Conservation (phyloP, 2,888 invertebrate species). For the Pyrrhia umbra region DNA sequence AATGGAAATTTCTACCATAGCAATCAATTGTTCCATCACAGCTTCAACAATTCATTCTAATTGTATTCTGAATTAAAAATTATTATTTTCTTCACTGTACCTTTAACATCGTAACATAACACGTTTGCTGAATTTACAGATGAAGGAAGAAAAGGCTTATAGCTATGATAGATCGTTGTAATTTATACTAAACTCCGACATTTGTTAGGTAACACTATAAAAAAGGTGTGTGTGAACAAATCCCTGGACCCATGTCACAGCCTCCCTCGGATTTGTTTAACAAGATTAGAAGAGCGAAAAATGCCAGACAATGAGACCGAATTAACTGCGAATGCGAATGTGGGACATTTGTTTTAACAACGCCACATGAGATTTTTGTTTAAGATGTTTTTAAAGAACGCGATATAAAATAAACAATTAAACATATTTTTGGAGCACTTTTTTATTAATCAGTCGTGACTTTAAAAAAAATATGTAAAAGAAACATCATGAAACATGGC, state of each 20-base stretch:
- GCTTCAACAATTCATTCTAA: too few species aligned
- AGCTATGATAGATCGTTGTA: conserved; percentile 37
- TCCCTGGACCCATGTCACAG: conserved; percentile 77
- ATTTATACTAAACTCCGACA: conserved; percentile 34
- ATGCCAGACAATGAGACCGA: conserved; percentile 80
- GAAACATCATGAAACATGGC: not conserved
- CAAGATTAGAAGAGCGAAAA: conserved; percentile 85
- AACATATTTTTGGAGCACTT: too few species aligned
- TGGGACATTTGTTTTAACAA: conserved; percentile 58
- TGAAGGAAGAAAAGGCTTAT: not conserved
- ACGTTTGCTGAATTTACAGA: conserved; percentile 12
- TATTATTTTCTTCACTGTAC: too few species aligned
- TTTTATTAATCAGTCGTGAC: too few species aligned
- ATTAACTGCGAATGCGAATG: conserved; percentile 76
- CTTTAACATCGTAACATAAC: not conserved
- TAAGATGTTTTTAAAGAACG: not conserved
- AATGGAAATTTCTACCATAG: too few species aligned
- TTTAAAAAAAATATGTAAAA: not conserved
- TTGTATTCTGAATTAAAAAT: too few species aligned
- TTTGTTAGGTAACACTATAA: conserved; percentile 39
- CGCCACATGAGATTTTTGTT: conserved; percentile 10
- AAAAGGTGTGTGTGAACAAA: conserved; percentile 73
- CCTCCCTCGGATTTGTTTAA: conserved; percentile 82
- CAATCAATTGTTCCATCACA: too few species aligned
- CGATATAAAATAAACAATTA: not conserved